Evolutionary conservation across 2,797 vertebrate species (phyloP), one percentile per base, ranked within the genome.

Genomic region (Bucorvus abyssinicus): DNA sequence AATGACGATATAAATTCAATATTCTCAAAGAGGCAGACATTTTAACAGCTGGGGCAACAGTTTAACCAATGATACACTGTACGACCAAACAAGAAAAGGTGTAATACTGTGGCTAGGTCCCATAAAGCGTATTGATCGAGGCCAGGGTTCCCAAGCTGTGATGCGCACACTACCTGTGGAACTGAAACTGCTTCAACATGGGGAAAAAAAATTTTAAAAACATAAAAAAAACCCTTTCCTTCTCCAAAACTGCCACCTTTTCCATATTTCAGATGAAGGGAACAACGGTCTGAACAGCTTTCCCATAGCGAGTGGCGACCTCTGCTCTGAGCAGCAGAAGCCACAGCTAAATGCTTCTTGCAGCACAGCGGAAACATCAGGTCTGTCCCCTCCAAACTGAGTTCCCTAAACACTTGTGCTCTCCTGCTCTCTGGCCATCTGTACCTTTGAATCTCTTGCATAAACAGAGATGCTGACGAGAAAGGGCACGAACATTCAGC

Each of bases 401-500:
- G 47, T 15, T 76, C 52, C 36, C 27, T 73, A 61, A 91, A 82
- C 29, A 56, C 9, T 78, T 12, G 9, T 2, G 27, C 20, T 56
- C 74, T 59, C 50, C 32, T 2, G 9, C 22, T 40, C 85, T 80
- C 40, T 45, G 27, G 18, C 21, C 26, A 17, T 9, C 9, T 4
- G 24, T 81, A 47, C 16, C 13, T 80, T n/a, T 32, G 14, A 36
- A 14, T 47, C 27, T 23, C 30, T 47, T 34, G 23, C 15, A 53
- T 38, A 63, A 84, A 59, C 4, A 7, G 30, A 81, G 59, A 61
- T 20, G 12, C 36, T 81, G 20, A 89, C 64, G 70, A 89, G 44
- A 23, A 47, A 85, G 24, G 44, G 6, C 53, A 67, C 1, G 1
- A 61, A 38, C 1, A 0, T n/a, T 65, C 17, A 50, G 57, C 40